Base-by-base conservation (phyloP, 2,797 vertebrate genomes). In the Aulostomus chinensis region DNA sequence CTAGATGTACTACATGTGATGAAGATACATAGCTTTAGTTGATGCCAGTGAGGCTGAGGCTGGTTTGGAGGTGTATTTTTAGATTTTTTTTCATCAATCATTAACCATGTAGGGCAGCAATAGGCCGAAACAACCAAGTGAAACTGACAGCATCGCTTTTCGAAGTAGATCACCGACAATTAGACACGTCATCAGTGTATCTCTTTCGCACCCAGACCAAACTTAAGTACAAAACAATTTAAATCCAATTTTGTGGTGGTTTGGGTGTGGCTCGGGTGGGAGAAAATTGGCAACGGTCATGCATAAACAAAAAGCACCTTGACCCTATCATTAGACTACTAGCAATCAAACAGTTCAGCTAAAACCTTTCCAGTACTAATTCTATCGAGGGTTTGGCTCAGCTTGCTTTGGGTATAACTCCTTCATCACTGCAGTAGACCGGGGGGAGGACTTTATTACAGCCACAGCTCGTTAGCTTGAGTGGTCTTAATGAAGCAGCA, bases 391-490 rank as follows among this genome's bases (percentile, higher is more conserved):
- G 68, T 58, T 73, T 76, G 73, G 80, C 95, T 93, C 91, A 89
- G 91, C 94, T 92, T 93, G 92, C 94, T 73, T 92, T 91, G 92
- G 93, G 93, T 92, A 8, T 11, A 94, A 92, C 94, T 95, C 93
- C 80, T 98, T 93, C 95, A 96, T 97, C 95, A 98, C 93, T 90
- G 89, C 93, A 82, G 94, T 92, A 96, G 95, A 96, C 94, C 81
- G 58, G 92, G 90, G 94, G 96, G 96, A 98, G 96, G 95, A 95
- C 95, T 98, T 98, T 95, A 97, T 98, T 96, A 97, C 93, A 94
- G 95, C 94, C 95, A 95, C 97, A 97, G 94, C 94, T 98, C 94
- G 94, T 99, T 98, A 98, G 95, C 93, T 94, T 95, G 95, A 96
- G 95, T 95, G 95, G 92, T 96, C 93, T 94, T 99, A 98, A 99